These are phyloP conservation scores for Desmodus rotundus DNA, from an alignment of 2,113 vertebrate genomes.

Conservation along the genomic window DNA sequence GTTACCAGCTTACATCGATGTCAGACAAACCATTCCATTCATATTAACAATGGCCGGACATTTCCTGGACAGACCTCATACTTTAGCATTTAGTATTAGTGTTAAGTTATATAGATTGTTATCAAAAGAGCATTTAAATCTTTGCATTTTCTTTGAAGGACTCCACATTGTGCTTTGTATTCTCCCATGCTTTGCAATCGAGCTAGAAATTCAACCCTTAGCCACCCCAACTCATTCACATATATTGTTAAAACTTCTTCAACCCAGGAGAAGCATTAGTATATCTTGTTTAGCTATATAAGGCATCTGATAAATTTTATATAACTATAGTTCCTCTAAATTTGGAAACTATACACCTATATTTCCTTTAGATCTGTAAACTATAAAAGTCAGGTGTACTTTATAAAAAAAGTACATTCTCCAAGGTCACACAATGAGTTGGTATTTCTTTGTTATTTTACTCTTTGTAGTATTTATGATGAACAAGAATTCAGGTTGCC, in stretches of 20 bases:
- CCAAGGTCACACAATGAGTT: not conserved
- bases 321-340: not conserved
- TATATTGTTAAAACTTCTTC: not conserved
- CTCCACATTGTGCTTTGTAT: not conserved
- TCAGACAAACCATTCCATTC: too few relatives aligned
- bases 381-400: not conserved
- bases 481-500: not conserved
- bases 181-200: not conserved
- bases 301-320: not conserved
- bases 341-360: not conserved
- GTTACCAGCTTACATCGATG: too few relatives aligned
- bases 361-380: not conserved
- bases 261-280: not conserved
- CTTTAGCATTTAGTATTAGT: not conserved
- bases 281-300: not conserved
- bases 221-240: not conserved
- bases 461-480: not conserved
- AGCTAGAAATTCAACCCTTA: not conserved
- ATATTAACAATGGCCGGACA: too few relatives aligned
- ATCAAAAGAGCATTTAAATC: not conserved
- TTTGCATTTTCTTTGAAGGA: not conserved
- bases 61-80: not conserved
- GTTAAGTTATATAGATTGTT: not conserved
- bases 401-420: not conserved
- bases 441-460: not conserved